Percentiles rank a stretch among this genome's conserved stretches.
Evolutionary conservation across 2,888 invertebrate genomes (phyloP).

Genomic region (Caenorhabditis sp.): DNA sequence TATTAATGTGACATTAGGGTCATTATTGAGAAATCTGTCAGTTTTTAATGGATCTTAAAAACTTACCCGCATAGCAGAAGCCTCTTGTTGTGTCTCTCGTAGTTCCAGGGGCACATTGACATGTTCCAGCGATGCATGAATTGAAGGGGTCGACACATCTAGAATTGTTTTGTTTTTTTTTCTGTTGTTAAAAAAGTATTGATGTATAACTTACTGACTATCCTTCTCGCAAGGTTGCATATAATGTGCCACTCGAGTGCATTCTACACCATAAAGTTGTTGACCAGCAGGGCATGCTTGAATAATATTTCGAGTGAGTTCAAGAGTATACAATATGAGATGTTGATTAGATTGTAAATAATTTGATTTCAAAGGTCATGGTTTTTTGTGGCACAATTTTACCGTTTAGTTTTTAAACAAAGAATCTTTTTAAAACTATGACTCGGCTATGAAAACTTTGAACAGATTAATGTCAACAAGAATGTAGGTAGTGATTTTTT

Average conservation of each 20-base stretch:
- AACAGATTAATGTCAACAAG: too few relatives aligned
- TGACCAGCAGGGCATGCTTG: conserved; percentile 69
- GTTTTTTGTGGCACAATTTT: too few relatives aligned
- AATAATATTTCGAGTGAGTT: too few relatives aligned
- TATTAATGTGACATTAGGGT: background rate
- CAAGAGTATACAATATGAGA: too few relatives aligned
- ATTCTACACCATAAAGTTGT: conserved; percentile 69
- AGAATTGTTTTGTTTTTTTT: conserved; percentile 3
- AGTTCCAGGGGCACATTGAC: conserved; percentile 69
- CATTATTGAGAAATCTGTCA: too few relatives aligned
- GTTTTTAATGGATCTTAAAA: too few relatives aligned
- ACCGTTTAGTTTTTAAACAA: too few relatives aligned
- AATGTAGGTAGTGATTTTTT: too few relatives aligned
- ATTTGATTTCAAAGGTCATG: too few relatives aligned
- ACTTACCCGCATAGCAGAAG: conserved; percentile 65
- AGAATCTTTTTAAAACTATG: too few relatives aligned
- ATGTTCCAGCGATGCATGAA: conserved; percentile 64
- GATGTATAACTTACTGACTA: conserved; percentile 23
- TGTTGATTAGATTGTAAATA: too few relatives aligned
- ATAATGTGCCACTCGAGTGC: conserved; percentile 65
- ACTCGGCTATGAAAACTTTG: too few relatives aligned
- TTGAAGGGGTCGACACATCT: conserved; percentile 69
- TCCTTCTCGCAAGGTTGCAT: conserved; percentile 64
- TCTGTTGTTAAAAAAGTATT: background rate
- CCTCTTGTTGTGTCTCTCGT: conserved; percentile 60